These are phyloP conservation scores for Tenualosa thibaudeaui DNA, from an alignment of 2,797 vertebrate genomes.

Conservation along the genomic window DNA sequence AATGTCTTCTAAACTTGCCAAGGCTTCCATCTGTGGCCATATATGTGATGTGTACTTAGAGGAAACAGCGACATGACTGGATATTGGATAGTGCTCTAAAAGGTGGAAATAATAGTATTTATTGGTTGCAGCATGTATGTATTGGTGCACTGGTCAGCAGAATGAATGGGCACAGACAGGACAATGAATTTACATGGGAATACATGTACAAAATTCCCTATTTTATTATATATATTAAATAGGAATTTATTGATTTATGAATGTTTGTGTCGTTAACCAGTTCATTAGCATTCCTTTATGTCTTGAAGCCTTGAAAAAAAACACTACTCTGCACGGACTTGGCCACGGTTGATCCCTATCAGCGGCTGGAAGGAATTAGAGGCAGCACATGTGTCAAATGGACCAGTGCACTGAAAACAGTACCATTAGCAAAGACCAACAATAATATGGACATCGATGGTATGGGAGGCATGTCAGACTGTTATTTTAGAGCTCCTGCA, in stretches of 20 bases:
- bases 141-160: neutral
- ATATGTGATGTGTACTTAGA: neutral
- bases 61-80: neutral
- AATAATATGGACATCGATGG: slow-evolving; percentile 35
- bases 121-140: neutral
- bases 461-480: slow-evolving; percentile 3
- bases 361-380: slow-evolving; percentile 48
- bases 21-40: neutral
- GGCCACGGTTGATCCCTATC: slow-evolving; percentile 51
- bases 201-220: neutral
- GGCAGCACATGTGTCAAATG: slow-evolving; percentile 48
- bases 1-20: neutral
- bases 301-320: neutral
- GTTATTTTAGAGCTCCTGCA: neutral
- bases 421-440: slow-evolving; percentile 42
- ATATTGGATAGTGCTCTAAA: neutral
- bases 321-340: neutral
- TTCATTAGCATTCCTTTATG: neutral
- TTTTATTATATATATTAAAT: neutral
- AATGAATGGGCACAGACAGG: neutral
- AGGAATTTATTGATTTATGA: neutral
- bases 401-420: slow-evolving; percentile 52
- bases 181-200: neutral
- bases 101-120: neutral
- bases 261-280: neutral